Evolutionary conservation across 2,888 invertebrate species (phyloP), one percentile per base, ranked within the genome.

Genomic region (Rhagium mordax): DNA sequence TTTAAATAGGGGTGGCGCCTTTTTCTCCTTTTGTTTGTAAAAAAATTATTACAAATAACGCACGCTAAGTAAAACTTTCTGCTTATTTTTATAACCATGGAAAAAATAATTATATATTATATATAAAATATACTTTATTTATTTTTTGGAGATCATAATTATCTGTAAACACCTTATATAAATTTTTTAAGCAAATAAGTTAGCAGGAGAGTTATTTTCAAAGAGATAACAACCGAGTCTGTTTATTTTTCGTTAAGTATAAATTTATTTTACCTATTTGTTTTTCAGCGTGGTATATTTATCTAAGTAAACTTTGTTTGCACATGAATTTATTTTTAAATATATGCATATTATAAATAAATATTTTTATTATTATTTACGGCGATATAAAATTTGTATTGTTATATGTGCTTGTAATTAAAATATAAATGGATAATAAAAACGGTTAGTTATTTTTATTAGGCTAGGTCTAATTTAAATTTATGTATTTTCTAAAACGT

Each of bases 341-440:
- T 24, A 47, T 67, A 67, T 61, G 47, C 47, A 67, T 73, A 73
- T 72, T 71, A 73, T 62, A 74, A 73, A 76, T 78, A 78, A 78
- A 78, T 76, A 74, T 71, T 74, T 78, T 76, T 76, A 76, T 71
- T 76, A 60, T 74, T 78, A 78, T 78, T 78, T 76, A 76, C 74
- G 71, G 65, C 71, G 71, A 70, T 18, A 74, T 74, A 74, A 76
- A 72, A 61, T 4, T 70, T 76, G 75, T 74, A 72, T 72, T 55
- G 72, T 47, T 61, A 60, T 71, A 74, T 47, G 66, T 29, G 57
- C 21, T 48, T 53, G 51, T 69, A 74, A 74, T 78, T 75, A 77
- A 66, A 71, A 64, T 60, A 65, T 71, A 70, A 77, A 75, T 74
- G 62, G 70, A 71, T 68, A 74, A 78, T 76, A 78, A 74, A 33